Evolutionary conservation across 2,888 invertebrate species (phyloP), one percentile per base, ranked within the genome.

Genomic region (Leptopilina drosophilae): DNA sequence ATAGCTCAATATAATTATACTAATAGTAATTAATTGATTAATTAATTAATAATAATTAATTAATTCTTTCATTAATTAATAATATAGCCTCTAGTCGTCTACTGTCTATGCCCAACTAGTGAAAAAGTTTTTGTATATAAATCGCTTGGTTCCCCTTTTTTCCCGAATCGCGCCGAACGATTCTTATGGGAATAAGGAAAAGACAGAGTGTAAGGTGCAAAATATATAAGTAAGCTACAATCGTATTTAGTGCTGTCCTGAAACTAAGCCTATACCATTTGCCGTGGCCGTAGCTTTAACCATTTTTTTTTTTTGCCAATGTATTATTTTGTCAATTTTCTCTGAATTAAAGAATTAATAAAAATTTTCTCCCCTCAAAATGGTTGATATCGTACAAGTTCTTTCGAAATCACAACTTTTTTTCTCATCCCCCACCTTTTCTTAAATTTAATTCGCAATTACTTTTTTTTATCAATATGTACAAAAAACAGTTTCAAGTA

Each of bases 81-180:
- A 88, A 88, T 89, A 89, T 91, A 91, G 90, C 90, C 90, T 91
- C 91, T 91, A 91, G 89, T 90, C 89, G 87, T 90, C 89, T 89
- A 90, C 83, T 84, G 83, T 88, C 89, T 90, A 90, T 87, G 88
- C 87, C 88, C 89, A 89, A 87, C 88, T 89, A 90, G 87, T 88
- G 86, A 89, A 89, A 88, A 49, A 87, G 87, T 20, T 4, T 82
- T 84, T 82, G 78, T 82, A 80, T 85, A 84, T 78, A 79, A 83
- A 84, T 83, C 77, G 79, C 76, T 5, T 83, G 64, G 49, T 56
- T 26, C 64, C 12, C 69, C 53, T 40, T 12, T 9, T 77, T 64
- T 26, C 40, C 56, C 12, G 49, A 67, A 62, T 15, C 26, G 67
- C 73, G 65, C 15, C 40, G 73, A 5, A 33, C 73, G 64, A 77